Evolutionary conservation across 2,797 vertebrate genomes (phyloP).

Genomic region (Eulemur coronatus): DNA sequence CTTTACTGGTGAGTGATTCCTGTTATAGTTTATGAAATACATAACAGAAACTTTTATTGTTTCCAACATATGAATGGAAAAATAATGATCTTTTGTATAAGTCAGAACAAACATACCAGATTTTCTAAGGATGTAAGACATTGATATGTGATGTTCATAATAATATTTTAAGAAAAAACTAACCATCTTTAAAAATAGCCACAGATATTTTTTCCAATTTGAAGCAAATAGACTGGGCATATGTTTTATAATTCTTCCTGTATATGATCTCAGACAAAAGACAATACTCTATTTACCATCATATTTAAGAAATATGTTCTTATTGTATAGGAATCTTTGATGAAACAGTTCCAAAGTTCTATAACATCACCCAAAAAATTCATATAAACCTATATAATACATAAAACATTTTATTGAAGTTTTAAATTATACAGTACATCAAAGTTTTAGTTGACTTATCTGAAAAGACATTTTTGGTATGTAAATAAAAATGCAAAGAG

Average conservation of each 20-base stretch:
- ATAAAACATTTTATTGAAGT: slow-evolving; percentile 86
- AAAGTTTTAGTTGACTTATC: slow-evolving; percentile 89
- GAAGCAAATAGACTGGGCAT: slow-evolving; percentile 71
- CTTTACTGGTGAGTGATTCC: slow-evolving; percentile 79
- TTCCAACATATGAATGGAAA: slow-evolving; percentile 83
- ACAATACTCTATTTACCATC: slow-evolving; percentile 79
- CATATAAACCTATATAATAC: slow-evolving; percentile 79
- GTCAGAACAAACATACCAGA: slow-evolving; percentile 80
- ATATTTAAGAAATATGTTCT: slow-evolving; percentile 84
- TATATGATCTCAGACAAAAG: slow-evolving; percentile 81
- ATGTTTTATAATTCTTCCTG: slow-evolving; percentile 80
- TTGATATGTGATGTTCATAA: slow-evolving; percentile 54
- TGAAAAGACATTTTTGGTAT: slow-evolving; percentile 88
- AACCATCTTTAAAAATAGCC: slow-evolving; percentile 64
- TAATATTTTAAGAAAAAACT: slow-evolving; percentile 68
- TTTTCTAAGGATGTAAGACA: slow-evolving; percentile 84
- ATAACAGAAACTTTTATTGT: slow-evolving; percentile 83
- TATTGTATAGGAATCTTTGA: slow-evolving; percentile 81
- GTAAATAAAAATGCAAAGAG: slow-evolving; percentile 88
- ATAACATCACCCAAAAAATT: slow-evolving; percentile 84
- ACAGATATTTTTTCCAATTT: slow-evolving; percentile 80
- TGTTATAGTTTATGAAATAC: slow-evolving; percentile 80
- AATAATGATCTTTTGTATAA: slow-evolving; percentile 79
- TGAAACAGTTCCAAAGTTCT: slow-evolving; percentile 85
- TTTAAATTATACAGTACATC: slow-evolving; percentile 88